Base-by-base conservation (phyloP, 2,888 invertebrate species). In the Drosophila vallismaia region DNA sequence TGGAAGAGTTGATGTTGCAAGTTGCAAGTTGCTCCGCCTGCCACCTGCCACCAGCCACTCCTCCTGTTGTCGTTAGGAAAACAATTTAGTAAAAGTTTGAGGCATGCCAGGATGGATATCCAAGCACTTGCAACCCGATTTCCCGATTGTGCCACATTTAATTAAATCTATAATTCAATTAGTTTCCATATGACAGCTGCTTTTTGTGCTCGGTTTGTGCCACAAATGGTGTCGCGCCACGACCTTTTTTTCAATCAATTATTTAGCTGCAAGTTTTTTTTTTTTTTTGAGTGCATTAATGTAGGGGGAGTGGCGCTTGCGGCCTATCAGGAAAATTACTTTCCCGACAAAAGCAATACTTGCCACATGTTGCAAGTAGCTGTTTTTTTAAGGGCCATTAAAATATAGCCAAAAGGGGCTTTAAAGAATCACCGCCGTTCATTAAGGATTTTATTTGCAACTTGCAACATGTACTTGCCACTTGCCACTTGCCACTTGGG, bases 11-110 rank as follows among this genome's bases (percentile, higher is more conserved):
- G 56, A 54, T 63, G 63, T 51, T 77, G 63, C 48, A 70, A 42
- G 19, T 19, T 19, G 19, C 14, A 14, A 14, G 14, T 14, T 14
- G 14, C 19, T 19, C 19, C 19, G 1, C 19, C 50, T 64, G 48
- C 53, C 44, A n/a, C n/a, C n/a, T n/a, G n/a, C 19, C 19, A 0
- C 19, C 50, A 62, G 48, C 53, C 44, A 53, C 45, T 69, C 36
- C 26, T 42, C 45, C 26, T 52, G 73, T 66, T 67, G 64, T 72
- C 73, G 72, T 77, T 75, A 70, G 77, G 67, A 73, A 75, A 86
- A 83, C 84, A 77, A 71, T 86, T 83, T 63, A 73, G 77, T 73
- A 75, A 83, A 86, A 83, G 68, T 86, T 86, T 83, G 68, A 66
- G 71, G 49, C 66, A 77, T 83, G 75, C 74, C 9, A 70, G 79